Conservation (phyloP, 2,888 invertebrate genomes). For the Bellardia bayeri region DNA sequence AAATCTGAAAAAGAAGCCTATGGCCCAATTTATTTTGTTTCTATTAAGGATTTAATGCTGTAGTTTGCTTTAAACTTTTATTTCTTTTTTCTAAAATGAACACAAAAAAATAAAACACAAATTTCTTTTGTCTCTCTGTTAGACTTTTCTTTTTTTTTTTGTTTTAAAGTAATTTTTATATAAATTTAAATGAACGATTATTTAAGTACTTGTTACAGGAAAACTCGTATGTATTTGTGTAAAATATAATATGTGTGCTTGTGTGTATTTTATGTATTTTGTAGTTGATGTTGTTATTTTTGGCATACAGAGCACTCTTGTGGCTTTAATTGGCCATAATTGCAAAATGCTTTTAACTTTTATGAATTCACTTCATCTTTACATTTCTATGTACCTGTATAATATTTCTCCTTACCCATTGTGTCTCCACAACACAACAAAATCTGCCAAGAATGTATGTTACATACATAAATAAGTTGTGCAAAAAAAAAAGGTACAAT, state of each 20-base stretch:
- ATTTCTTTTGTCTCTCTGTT: slow-evolving; percentile 34
- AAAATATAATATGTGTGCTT: background rate
- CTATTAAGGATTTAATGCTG: slow-evolving; percentile 18
- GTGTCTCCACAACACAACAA: background rate
- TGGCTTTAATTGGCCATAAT: slow-evolving; percentile 74
- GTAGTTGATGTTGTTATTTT: slow-evolving; percentile 50
- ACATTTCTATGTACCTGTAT: background rate
- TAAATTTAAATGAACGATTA: slow-evolving; percentile 56
- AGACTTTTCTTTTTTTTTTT: background rate
- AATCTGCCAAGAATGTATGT: background rate
- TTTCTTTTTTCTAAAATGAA: slow-evolving; percentile 9
- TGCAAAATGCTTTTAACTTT: slow-evolving; percentile 73
- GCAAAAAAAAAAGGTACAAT: slow-evolving; percentile 19
- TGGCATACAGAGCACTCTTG: slow-evolving; percentile 68
- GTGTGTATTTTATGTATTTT: slow-evolving; percentile 8
- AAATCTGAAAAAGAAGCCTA: background rate
- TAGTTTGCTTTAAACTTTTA: slow-evolving; percentile 18
- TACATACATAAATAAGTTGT: background rate
- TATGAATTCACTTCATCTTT: slow-evolving; percentile 57
- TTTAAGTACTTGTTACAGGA: slow-evolving; percentile 37
- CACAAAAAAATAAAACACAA: slow-evolving; percentile 49
- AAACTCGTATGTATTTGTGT: background rate
- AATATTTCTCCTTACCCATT: background rate
- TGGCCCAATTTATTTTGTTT: slow-evolving; percentile 37
- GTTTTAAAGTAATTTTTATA: slow-evolving; percentile 51